phyloP scores from a whole-genome alignment of 2,888 invertebrate species.

The Melanchra persicariae region DNA sequence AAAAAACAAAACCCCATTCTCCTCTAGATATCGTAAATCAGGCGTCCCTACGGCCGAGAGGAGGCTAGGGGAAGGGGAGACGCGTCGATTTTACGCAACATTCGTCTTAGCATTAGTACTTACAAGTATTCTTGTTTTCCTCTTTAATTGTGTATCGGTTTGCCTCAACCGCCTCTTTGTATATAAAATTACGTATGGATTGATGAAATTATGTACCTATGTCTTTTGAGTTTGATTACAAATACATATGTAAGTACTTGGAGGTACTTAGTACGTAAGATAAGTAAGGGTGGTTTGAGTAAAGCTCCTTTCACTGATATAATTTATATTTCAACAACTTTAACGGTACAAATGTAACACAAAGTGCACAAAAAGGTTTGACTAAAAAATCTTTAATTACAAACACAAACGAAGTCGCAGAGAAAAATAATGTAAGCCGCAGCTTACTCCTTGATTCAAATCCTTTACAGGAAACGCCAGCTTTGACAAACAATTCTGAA shows the following conservation, averaged over 20 bases:
- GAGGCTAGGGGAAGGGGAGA: constrained; percentile 70
- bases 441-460: constrained; percentile 67
- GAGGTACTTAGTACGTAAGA: background rate
- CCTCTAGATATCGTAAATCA: constrained; percentile 86
- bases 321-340: background rate
- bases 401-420: constrained; percentile 33
- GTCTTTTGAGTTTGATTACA: constrained; percentile 8
- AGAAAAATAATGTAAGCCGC: constrained; percentile 66
- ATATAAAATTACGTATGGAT: constrained; percentile 27
- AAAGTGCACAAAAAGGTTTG: constrained; percentile 15
- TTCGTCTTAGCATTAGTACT: constrained; percentile 90
- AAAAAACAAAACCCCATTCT: constrained; percentile 77
- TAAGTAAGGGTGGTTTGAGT: background rate
- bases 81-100: constrained; percentile 90
- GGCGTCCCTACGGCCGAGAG: constrained; percentile 82
- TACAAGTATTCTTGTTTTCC: constrained; percentile 87
- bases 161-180: constrained; percentile 72
- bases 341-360: constrained; percentile 7
- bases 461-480: constrained; percentile 57
- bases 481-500: constrained; percentile 52
- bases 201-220: constrained; percentile 6
- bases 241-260: constrained; percentile 6
- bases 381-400: constrained; percentile 41
- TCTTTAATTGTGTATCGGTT: constrained; percentile 90
- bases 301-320: background rate